Base-by-base conservation (phyloP, 1,140 invertebrate species). In the Hyphantria cunea region DNA sequence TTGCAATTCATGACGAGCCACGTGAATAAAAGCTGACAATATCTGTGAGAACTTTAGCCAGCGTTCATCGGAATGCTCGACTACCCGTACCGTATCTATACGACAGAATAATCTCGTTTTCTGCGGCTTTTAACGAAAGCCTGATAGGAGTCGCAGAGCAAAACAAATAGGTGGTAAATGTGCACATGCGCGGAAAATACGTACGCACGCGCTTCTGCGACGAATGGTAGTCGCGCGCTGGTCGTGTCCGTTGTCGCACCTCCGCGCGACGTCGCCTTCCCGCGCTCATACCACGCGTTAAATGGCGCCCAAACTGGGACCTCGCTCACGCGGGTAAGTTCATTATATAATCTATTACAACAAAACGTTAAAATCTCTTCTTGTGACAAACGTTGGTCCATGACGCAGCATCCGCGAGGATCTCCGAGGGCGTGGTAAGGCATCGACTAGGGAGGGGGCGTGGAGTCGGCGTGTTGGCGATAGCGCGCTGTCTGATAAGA, bases 271-370 rank as follows among this genome's bases (percentile, higher is more conserved):
- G 47, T 47, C 12, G 25, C 15, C 37, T n/a, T 42, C 31, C 11
- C 64, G 74, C 74, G 76, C 59, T 64, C 25, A 45, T 68, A 78
- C 64, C 80, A 82, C 82, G 83, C 80, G 79, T 77, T 78, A 79
- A 84, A 89, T 89, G 86, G 83, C 83, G 84, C 84, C 80, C 78
- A 84, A 79, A 85, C 66, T 67, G 75, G 84, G 76, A 78, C 77
- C 68, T 74, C 78, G 75, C 71, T 80, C 76, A 70, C 76, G 76
- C 76, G 84, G 84, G 86, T 87, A 85, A 89, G 86, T 86, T 25
- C 33, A 14, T 72, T 66, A 64, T 41, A 54, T 69, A 51, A 72
- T 65, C 41, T 14, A 41, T 58, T 32, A 53, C 52, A 45, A 10
- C n/a, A 50, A 33, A 32, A 50, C 13, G 31, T 42, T 41, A 14